Percentiles rank a stretch among this genome's conserved stretches.
Evolutionary conservation across 2,113 vertebrate genomes (phyloP).

Genomic region (Campylomormyrus tamandua): DNA sequence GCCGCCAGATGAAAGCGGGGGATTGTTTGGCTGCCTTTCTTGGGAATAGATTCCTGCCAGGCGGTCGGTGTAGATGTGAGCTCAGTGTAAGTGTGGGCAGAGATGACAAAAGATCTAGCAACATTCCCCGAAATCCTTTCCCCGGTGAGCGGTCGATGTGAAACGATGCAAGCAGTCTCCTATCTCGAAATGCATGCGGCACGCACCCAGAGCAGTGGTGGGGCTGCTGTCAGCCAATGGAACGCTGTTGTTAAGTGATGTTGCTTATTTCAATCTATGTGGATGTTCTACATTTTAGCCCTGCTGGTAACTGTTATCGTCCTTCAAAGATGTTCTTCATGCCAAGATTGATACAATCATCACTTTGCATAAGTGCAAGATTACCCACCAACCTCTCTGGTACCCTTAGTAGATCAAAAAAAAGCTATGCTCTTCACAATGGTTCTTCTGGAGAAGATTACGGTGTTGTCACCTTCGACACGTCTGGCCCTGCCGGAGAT

Average conservation of each 20-base stretch:
- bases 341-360: neutral
- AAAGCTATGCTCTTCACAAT: neutral
- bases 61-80: conserved; percentile 17
- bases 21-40: conserved; percentile 45
- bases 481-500: neutral
- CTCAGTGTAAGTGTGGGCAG: neutral
- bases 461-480: neutral
- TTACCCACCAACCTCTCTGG: neutral
- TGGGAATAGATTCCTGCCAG: conserved; percentile 30
- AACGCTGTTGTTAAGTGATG: neutral
- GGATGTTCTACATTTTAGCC: neutral
- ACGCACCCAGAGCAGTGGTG: neutral
- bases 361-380: neutral
- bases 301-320: neutral
- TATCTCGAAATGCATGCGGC: neutral
- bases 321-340: neutral
- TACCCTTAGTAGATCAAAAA: neutral
- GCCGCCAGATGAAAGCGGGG: conserved; percentile 49
- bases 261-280: neutral
- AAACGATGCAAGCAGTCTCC: neutral
- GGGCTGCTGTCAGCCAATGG: neutral
- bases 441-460: neutral
- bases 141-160: neutral
- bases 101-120: neutral
- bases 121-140: neutral